Conservation (phyloP, 2,797 vertebrate genomes). For the Apogon hyalosoma region DNA sequence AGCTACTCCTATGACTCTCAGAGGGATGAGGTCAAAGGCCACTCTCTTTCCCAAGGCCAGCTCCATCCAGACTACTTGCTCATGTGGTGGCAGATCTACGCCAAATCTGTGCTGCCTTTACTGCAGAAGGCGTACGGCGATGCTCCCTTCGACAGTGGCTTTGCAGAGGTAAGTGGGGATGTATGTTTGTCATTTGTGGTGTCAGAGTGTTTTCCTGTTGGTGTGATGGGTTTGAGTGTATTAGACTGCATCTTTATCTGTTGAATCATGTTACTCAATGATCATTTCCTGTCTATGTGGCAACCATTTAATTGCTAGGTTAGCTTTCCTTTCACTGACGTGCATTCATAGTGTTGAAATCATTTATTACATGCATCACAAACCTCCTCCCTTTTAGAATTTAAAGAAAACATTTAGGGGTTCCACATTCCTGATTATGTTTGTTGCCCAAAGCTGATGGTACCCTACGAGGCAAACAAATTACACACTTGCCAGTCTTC, state of each 20-base stretch:
- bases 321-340: background rate
- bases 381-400: no score
- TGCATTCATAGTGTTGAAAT: background rate
- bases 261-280: conserved; percentile 29
- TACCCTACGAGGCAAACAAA: background rate
- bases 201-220: background rate
- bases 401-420: background rate
- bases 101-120: conserved; percentile 82
- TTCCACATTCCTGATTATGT: conserved; percentile 20
- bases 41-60: conserved; percentile 74
- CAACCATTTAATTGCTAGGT: conserved; percentile 7
- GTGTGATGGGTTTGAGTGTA: background rate
- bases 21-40: conserved; percentile 86
- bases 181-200: background rate
- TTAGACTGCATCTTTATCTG: conserved; percentile 44
- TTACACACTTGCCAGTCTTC: conserved; percentile 6
- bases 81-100: conserved; percentile 93
- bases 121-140: conserved; percentile 85
- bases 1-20: conserved; percentile 88
- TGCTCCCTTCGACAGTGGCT: conserved; percentile 77
- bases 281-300: background rate
- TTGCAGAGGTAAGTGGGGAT: conserved; percentile 66
- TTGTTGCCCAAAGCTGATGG: background rate
- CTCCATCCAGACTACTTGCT: conserved; percentile 90
- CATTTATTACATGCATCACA: no score